Evolutionary conservation across 2,797 vertebrate genomes (phyloP), one percentile per base, ranked within the genome.

Genomic region (Acrossocheilus fasciatus): DNA sequence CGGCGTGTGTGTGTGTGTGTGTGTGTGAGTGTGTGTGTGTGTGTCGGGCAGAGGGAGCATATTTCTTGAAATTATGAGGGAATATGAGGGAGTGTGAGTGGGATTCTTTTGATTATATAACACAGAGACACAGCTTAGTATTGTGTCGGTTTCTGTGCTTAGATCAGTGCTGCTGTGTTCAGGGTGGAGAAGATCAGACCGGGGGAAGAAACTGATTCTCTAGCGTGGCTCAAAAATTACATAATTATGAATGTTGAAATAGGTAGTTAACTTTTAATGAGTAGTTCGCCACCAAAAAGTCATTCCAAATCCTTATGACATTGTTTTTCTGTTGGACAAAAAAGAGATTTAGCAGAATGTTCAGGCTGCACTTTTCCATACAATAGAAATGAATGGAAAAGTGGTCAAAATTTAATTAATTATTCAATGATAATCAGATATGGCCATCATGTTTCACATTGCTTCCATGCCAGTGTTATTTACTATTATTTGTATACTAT

Each of bases 21-120:
- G 12, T 83, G 68, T 90, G 81, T 62, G 36, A 78, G 77, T 66
- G 54, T 47, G 39, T 64, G 50, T 39, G 73, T 70, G 70, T 86
- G 83, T 70, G 72, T 85, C 3, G n/a, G 34, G 78, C 54, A 41
- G 12, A 54, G 59, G 30, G 59, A 68, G 59, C 73, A 81, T 82
- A 82, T 82, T 70, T 72, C 47, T 73, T 43, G 36, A 72, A 73
- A 73, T 57, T 70, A 70, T 85, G 81, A 70, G 78, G 23, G 70
- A 64, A 64, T 45, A 73, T 23, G 39, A 78, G 75, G 36, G 77
- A 89, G 64, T 70, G 50, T 9, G 81, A 83, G 47, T 62, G 79
- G 87, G 82, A 81, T 57, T 79, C 84, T 73, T 89, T 66, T 82
- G 30, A 86, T 91, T 90, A 91, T 87, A 88, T 91, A 91, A 91